phyloP scores from a whole-genome alignment of 2,113 vertebrate genomes.

The Pontoporia blainvillei region DNA sequence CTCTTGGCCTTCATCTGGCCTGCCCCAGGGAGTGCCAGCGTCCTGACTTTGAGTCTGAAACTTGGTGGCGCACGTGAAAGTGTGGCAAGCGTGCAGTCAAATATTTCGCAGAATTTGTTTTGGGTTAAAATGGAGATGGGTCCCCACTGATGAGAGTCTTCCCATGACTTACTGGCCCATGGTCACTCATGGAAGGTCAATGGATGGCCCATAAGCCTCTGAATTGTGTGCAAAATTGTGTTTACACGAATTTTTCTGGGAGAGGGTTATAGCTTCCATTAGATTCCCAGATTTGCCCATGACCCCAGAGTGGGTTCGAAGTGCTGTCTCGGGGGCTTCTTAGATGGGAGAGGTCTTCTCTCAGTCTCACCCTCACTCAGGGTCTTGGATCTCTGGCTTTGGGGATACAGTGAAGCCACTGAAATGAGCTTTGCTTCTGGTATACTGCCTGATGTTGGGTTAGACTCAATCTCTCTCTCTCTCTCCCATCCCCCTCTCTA shows the following conservation, averaged over 20 bases:
- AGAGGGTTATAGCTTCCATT: background rate
- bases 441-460: background rate
- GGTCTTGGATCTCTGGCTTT: background rate
- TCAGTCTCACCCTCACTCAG: background rate
- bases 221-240: background rate
- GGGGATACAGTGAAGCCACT: background rate
- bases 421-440: background rate
- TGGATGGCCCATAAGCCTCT: background rate
- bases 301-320: background rate
- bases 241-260: background rate
- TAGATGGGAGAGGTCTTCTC: background rate
- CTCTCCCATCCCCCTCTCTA: background rate
- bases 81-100: background rate
- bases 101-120: rapidly evolving
- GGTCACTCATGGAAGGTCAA: background rate
- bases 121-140: background rate
- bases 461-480: too few relatives aligned
- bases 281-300: conserved; percentile 3
- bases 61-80: rapidly evolving
- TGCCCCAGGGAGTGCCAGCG: too few relatives aligned
- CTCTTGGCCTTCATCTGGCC: background rate
- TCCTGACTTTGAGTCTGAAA: background rate
- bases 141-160: background rate
- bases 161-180: background rate
- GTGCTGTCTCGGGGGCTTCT: background rate